These are phyloP conservation scores for Dryococelus australis DNA, from an alignment of 2,888 invertebrate species.

Conservation along the genomic window DNA sequence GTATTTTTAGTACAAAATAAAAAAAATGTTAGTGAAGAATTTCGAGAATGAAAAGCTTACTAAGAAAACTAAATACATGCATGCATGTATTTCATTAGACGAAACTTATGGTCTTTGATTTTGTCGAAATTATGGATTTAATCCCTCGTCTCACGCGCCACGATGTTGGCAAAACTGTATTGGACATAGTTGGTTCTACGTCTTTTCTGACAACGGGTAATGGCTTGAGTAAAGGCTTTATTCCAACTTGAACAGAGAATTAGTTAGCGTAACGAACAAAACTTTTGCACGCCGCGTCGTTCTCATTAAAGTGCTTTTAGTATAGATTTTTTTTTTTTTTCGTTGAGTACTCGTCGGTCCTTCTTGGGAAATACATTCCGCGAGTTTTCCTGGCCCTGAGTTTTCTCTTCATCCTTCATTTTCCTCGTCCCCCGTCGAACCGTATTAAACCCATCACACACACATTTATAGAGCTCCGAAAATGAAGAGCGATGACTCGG, in stretches of 20 bases:
- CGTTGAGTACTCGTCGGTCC: neutral
- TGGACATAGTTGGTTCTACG: no score
- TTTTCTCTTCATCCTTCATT: conserved; percentile 5
- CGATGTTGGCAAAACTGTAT: no score
- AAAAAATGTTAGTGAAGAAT: no score
- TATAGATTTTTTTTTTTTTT: neutral
- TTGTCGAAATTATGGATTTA: no score
- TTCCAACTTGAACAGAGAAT: neutral
- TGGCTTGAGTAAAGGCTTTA: no score
- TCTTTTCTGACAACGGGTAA: no score
- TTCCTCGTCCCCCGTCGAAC: neutral
- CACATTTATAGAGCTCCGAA: neutral
- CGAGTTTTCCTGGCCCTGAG: neutral
- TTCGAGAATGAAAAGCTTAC: no score
- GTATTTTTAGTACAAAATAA: no score
- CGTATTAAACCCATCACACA: neutral
- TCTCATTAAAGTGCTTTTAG: neutral
- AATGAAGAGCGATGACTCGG: neutral
- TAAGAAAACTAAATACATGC: no score
- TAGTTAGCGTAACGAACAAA: neutral
- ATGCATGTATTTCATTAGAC: no score
- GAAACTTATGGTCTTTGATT: no score
- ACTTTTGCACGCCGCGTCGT: neutral
- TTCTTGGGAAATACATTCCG: neutral
- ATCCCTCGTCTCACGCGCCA: no score